A percentile compares a stretch with the other conserved stretches of the same genome.
Evolutionary conservation across 2,113 vertebrate genomes (phyloP).

Genomic region (Elephantulus edwardii): DNA sequence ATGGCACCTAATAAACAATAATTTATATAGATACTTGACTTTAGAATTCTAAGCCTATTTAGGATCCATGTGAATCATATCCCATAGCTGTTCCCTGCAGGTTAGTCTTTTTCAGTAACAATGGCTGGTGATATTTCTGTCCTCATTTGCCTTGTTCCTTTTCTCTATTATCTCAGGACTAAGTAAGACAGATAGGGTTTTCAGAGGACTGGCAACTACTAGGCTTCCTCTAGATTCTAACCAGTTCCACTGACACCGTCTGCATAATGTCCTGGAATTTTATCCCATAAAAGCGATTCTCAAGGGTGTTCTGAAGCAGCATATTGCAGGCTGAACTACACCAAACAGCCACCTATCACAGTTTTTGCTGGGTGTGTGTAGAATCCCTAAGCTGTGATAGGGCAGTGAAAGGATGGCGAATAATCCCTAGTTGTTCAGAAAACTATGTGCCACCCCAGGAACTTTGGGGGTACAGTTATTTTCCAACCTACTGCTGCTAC

Average conservation of each 20-base stretch:
- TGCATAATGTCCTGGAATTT: background rate
- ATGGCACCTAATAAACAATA: too few species aligned
- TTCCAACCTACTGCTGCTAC: background rate
- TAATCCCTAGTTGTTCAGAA: rapidly evolving
- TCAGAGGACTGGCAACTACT: background rate
- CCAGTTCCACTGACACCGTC: background rate
- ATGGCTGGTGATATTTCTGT: background rate
- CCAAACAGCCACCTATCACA: background rate
- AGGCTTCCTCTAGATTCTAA: background rate
- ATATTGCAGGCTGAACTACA: background rate
- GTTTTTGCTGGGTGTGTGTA: background rate
- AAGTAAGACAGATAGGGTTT: background rate
- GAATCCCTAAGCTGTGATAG: background rate
- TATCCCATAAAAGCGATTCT: background rate
- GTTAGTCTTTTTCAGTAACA: background rate
- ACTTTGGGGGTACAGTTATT: background rate
- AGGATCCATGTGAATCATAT: background rate
- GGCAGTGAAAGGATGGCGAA: background rate
- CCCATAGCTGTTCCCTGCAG: background rate
- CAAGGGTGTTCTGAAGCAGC: background rate
- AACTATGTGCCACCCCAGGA: background rate
- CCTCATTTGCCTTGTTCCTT: background rate
- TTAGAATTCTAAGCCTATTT: background rate
- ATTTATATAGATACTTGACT: too few species aligned
- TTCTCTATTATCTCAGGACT: conserved; percentile 12